phyloP scores from a whole-genome alignment of 2,113 vertebrate species.

The Pygoscelis adeliae region DNA sequence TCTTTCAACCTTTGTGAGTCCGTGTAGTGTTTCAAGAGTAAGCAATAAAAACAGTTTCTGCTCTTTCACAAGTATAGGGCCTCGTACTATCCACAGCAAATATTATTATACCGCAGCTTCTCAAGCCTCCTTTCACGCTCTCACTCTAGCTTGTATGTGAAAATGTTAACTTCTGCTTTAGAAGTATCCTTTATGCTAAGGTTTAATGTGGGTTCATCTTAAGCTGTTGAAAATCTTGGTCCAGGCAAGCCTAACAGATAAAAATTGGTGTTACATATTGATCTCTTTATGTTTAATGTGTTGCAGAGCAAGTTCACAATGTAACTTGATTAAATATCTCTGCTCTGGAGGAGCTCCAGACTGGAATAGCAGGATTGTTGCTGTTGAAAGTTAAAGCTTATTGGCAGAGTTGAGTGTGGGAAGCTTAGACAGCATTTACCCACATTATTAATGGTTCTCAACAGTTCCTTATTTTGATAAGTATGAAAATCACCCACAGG shows the following conservation, averaged over 20 bases:
- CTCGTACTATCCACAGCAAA: background rate
- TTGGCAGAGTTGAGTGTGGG: constrained; percentile 57
- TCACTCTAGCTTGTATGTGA: background rate
- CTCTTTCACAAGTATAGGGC: background rate
- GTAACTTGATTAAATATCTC: constrained; percentile 20
- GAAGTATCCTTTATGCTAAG: background rate
- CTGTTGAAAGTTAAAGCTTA: constrained; percentile 33
- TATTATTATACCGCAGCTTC: background rate
- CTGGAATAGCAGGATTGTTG: constrained; percentile 63
- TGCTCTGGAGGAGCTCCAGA: constrained; percentile 36
- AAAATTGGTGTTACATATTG: constrained; percentile 38
- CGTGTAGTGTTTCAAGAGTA: background rate
- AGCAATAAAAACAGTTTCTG: background rate
- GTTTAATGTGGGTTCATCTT: background rate
- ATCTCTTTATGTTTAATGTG: constrained; percentile 26
- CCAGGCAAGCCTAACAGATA: background rate
- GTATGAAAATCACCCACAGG: constrained; percentile 49
- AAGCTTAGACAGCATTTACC: constrained; percentile 63
- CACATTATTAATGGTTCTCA: constrained; percentile 51
- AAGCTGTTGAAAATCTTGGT: background rate
- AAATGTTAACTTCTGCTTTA: background rate
- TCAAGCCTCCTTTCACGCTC: background rate
- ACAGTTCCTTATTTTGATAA: constrained; percentile 70
- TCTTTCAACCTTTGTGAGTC: background rate
- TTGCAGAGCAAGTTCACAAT: constrained; percentile 40